Base-by-base conservation (phyloP, 2,797 vertebrate genomes). In the Pseudotriccus pelzelni region DNA sequence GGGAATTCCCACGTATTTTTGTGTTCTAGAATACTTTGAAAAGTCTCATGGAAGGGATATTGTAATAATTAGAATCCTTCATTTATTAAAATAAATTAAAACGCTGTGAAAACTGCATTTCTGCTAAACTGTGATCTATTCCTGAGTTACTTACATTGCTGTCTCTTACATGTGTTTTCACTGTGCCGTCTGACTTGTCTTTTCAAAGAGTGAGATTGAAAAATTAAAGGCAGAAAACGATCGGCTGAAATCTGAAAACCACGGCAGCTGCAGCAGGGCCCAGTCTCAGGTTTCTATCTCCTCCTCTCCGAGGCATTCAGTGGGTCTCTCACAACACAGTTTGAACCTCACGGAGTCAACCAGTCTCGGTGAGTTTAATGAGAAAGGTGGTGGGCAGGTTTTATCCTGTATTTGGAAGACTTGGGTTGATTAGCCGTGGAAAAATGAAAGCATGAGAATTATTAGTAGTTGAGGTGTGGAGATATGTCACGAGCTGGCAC, bases 181-280 rank as follows among this genome's bases (percentile, higher is more conserved):
- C 46, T 46, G 43, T 56, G 58, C 49, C 28, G 7, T 12, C 68
- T 81, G 83, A 7, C 63, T 84, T 97, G 66, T 84, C 85, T 83
- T 91, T 95, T 50, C 30, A 95, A 46, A 99, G 99, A 81, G 98
- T 52, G 99, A 99, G 96, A 99, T 99, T 24, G 99, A 99, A 91
- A 99, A 99, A 96, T 96, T 99, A 83, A 99, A 99, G 96, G 89
- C 97, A 0, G 99, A 99, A 97, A 99, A 99, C 0, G 99, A 99
- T 91, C 98, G 98, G 19, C 97, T 99, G 95, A 99, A 99, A 96
- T 97, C 98, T 16, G 99, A 99, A 97, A 99, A 97, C 73, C 98
- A 98, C 1, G 97, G 98, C n/a, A 98, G 98, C 90, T 98, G 98
- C 88, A 99, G 99, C 97, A 98, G 98, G 93, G 97, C 97, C 0